Percentiles rank a stretch among this genome's conserved stretches.
phyloP scores from a whole-genome alignment of 2,113 vertebrate genomes.

The Bubalus kerabau region DNA sequence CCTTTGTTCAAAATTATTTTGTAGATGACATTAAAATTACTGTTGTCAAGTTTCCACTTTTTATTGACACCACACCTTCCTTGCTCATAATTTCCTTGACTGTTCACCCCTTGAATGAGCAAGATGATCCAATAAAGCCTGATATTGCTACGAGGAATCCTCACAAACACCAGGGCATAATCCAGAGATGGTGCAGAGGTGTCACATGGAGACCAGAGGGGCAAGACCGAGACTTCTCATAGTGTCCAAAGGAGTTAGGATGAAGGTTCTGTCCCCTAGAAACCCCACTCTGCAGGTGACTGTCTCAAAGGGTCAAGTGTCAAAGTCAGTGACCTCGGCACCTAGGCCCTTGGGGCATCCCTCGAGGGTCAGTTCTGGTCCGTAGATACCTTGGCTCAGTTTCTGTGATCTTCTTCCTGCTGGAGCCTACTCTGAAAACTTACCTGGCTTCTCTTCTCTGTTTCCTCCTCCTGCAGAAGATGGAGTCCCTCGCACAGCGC shows the following conservation, averaged over 20 bases:
- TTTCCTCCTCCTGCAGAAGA: conserved; percentile 86
- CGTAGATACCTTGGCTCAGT: neutral
- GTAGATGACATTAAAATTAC: neutral
- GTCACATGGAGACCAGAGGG: neutral
- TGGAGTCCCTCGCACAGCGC: conserved; percentile 89
- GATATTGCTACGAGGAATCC: neutral
- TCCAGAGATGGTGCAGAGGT: neutral
- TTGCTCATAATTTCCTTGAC: neutral
- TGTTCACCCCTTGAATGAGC: neutral
- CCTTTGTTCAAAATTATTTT: neutral
- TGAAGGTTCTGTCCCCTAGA: neutral
- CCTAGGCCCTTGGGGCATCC: neutral
- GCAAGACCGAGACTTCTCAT: neutral
- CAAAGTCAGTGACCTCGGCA: neutral
- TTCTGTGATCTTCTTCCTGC: neutral
- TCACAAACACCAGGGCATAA: neutral
- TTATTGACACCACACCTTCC: neutral
- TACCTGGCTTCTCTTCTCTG: conserved; percentile 44
- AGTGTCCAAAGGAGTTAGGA: neutral
- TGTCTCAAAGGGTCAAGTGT: neutral
- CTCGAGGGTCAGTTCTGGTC: neutral
- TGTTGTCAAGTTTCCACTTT: neutral
- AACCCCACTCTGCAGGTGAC: neutral
- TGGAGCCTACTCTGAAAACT: neutral
- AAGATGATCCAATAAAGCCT: neutral